phyloP scores from a whole-genome alignment of 1,140 invertebrate species.

The Mycetomoellerius zeteki region DNA sequence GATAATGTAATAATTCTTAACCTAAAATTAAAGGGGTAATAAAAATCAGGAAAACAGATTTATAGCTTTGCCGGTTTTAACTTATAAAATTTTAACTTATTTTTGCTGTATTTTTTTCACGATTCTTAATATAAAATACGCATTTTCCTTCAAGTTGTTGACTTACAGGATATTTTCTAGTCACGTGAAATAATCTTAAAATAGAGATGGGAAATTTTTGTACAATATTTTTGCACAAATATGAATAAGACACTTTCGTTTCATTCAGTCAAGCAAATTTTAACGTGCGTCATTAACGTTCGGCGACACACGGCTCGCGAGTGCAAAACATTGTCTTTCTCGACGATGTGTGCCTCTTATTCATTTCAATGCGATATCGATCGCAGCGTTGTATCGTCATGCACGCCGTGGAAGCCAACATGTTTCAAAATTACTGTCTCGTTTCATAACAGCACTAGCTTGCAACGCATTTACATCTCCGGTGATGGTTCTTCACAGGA shows the following conservation, averaged over 20 bases:
- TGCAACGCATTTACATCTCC: conserved; percentile 31
- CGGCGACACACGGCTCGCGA: not conserved
- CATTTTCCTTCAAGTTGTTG: not conserved
- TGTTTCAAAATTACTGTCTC: conserved; percentile 45
- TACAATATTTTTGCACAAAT: not conserved
- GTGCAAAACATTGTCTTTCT: conserved; percentile 1
- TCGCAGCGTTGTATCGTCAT: conserved; percentile 20
- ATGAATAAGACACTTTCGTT: no score
- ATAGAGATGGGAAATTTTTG: not conserved
- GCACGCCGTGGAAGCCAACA: conserved; percentile 16
- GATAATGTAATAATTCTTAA: not conserved
- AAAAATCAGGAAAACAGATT: not conserved
- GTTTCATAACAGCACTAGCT: conserved; percentile 21
- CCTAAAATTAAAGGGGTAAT: not conserved
- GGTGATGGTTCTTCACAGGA: not conserved
- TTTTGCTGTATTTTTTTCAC: not conserved
- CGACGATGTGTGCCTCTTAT: conserved; percentile 16
- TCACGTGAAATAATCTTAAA: not conserved
- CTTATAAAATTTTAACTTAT: not conserved
- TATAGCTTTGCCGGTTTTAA: not conserved
- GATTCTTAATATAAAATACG: not conserved
- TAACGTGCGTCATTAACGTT: not conserved
- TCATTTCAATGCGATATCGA: conserved; percentile 18
- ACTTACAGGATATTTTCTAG: not conserved
- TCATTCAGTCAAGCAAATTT: not conserved